Evolutionary conservation across 2,113 vertebrate genomes (phyloP).

Genomic region (Bambusicola thoracicus): DNA sequence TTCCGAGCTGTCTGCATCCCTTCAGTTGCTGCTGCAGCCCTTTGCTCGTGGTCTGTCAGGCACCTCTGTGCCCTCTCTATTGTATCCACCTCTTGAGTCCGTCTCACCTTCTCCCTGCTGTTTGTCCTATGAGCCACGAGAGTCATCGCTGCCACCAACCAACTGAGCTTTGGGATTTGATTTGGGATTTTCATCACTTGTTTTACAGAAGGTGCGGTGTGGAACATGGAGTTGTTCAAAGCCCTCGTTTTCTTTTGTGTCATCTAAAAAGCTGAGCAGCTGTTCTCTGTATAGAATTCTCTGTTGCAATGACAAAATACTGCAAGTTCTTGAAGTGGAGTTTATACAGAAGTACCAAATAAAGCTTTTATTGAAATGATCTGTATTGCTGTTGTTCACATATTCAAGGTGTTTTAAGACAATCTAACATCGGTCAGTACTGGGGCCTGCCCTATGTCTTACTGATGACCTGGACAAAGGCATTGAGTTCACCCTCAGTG

Average conservation of each 20-base stretch:
- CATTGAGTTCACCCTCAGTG: too few relatives aligned
- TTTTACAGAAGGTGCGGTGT: neutral
- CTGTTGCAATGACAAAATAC: neutral
- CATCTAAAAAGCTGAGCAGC: neutral
- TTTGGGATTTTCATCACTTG: neutral
- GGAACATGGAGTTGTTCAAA: neutral
- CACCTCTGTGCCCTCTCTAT: neutral
- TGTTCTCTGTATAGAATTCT: neutral
- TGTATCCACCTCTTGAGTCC: slow-evolving; percentile 30
- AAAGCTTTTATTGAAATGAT: slow-evolving; percentile 30
- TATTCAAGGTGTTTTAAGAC: neutral
- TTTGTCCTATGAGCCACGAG: neutral
- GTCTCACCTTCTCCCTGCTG: neutral
- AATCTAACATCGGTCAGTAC: neutral
- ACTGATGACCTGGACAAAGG: too few relatives aligned
- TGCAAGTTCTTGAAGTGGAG: neutral
- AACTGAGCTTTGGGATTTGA: neutral
- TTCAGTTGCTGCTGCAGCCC: neutral
- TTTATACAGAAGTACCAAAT: slow-evolving; percentile 19
- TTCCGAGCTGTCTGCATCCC: neutral
- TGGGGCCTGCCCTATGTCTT: too few relatives aligned
- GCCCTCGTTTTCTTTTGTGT: too few relatives aligned
- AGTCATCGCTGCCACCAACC: neutral
- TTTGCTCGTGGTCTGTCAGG: neutral
- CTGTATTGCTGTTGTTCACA: fast-evolving